Evolutionary conservation across 2,888 invertebrate genomes (phyloP).

Genomic region (Callyntrura guangdongensis): DNA sequence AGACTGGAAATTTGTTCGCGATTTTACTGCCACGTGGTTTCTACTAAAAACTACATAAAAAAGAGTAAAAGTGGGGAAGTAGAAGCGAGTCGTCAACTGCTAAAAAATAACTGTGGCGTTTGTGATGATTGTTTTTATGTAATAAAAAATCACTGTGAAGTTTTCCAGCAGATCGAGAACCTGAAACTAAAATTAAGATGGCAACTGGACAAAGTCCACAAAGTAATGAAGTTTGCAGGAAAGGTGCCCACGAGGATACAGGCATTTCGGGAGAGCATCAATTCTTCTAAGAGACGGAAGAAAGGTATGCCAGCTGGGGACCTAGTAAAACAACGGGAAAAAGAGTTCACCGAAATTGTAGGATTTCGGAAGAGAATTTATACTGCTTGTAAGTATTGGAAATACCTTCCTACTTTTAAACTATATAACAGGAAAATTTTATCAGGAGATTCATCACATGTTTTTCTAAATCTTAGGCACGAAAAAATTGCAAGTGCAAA

Average conservation of each 20-base stretch:
- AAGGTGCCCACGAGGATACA: conserved; percentile 20
- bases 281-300: not conserved
- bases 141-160: not conserved
- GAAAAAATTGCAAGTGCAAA: not conserved
- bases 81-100: not conserved
- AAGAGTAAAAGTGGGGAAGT: not conserved
- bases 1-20: not conserved
- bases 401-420: too few relatives aligned
- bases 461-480: not conserved
- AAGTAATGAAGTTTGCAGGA: conserved; percentile 34
- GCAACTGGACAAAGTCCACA: conserved; percentile 12
- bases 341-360: not conserved
- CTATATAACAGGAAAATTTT: not conserved
- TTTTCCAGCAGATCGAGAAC: not conserved
- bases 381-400: conserved; percentile 7
- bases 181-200: conserved; percentile 24
- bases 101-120: not conserved
- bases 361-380: not conserved
- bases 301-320: not conserved
- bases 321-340: not conserved
- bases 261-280: conserved; percentile 22
- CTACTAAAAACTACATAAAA: not conserved
- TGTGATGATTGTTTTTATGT: conserved; percentile 29
- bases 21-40: not conserved
- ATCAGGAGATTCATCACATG: not conserved